These are phyloP conservation scores for Cotesia glomerata DNA, from an alignment of 1,140 invertebrate species.

Conservation along the genomic window DNA sequence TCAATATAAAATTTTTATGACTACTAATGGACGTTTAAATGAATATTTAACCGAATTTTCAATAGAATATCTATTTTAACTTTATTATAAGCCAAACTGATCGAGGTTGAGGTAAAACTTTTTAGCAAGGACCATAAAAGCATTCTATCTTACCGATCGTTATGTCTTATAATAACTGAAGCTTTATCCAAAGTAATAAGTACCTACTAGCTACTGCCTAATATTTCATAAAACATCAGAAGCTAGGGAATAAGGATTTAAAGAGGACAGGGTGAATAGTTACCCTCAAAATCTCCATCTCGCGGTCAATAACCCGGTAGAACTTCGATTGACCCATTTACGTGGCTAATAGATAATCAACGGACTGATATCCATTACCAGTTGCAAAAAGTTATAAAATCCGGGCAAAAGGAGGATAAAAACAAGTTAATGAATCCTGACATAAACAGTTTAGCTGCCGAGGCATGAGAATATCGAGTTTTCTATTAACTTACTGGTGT, in stretches of 20 bases:
- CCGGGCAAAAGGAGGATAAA: too few species aligned
- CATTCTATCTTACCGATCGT: conserved; percentile 5
- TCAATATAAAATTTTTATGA: too few species aligned
- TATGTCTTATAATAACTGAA: not conserved
- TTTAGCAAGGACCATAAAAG: conserved; percentile 21
- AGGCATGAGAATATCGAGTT: conserved; percentile 29
- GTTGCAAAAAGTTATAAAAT: conserved; percentile 27
- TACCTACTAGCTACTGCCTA: too few species aligned
- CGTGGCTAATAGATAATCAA: conserved; percentile 28
- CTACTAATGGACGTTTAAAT: too few species aligned
- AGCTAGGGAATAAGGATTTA: not conserved
- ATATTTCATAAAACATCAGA: too few species aligned
- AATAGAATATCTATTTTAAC: not conserved
- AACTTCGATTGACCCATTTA: conserved; percentile 31
- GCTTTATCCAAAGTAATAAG: not conserved
- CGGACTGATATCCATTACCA: conserved; percentile 28
- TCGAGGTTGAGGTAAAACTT: not conserved
- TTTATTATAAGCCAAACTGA: not conserved
- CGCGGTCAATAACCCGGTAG: not conserved
- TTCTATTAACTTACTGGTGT: conserved; percentile 36
- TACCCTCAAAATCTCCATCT: not conserved
- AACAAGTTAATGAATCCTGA: too few species aligned
- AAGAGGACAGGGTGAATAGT: not conserved
- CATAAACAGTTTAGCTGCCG: not conserved
- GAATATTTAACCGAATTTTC: not conserved